Percentiles rank a stretch among this genome's conserved stretches.
Conservation (phyloP, 2,113 vertebrate genomes). For the Columba livia region DNA sequence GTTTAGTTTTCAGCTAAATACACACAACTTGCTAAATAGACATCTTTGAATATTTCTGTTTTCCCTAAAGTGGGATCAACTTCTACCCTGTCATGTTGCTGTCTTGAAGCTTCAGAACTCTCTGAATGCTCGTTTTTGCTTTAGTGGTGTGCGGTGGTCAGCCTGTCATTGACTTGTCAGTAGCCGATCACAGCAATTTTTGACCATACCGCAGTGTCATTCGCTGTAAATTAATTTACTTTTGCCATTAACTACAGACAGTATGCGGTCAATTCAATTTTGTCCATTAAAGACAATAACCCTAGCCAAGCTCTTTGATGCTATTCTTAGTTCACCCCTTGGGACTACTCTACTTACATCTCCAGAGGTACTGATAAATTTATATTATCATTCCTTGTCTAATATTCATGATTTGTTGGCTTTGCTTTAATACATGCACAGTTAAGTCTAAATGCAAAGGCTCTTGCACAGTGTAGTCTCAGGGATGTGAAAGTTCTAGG, state of each 20-base stretch:
- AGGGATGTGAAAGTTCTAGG: neutral
- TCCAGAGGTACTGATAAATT: constrained; percentile 49
- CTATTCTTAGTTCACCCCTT: constrained; percentile 47
- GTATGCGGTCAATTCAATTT: constrained; percentile 46
- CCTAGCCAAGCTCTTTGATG: constrained; percentile 27
- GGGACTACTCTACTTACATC: constrained; percentile 41
- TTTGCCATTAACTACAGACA: constrained; percentile 57
- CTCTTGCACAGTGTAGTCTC: neutral
- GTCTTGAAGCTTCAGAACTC: neutral
- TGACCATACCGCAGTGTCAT: neutral
- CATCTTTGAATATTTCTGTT: neutral
- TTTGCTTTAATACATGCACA: constrained; percentile 32
- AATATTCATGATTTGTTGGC: constrained; percentile 58
- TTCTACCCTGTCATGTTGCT: neutral
- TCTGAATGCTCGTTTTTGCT: neutral
- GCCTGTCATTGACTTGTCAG: constrained; percentile 23
- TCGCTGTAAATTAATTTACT: constrained; percentile 61
- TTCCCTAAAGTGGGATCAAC: neutral
- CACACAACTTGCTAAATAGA: neutral
- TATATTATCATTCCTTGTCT: constrained; percentile 51
- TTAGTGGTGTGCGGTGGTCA: neutral
- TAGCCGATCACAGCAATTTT: neutral
- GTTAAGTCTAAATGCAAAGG: constrained; percentile 23
- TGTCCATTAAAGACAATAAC: constrained; percentile 65
- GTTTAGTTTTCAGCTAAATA: neutral